Percentiles rank a stretch among this genome's conserved stretches.
These are phyloP conservation scores for Drosophila ambigua DNA, from an alignment of 1,140 invertebrate genomes.

Conservation along the genomic window DNA sequence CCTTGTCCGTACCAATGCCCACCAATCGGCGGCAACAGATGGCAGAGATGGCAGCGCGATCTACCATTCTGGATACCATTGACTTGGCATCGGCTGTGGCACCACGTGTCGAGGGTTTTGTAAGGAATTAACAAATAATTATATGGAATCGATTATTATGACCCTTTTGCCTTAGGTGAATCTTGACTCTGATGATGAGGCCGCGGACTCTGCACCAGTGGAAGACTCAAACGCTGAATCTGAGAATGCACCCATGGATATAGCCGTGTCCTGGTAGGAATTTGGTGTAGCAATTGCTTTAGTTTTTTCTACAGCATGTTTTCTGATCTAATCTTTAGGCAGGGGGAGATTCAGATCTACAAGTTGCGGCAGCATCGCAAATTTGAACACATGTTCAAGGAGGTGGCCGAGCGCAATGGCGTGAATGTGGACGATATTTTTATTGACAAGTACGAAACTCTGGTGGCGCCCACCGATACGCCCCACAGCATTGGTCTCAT, in stretches of 20 bases:
- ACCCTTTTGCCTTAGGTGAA: conserved; percentile 34
- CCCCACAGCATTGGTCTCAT: conserved; percentile 58
- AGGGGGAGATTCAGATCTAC: conserved; percentile 64
- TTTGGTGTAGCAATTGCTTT: too few relatives aligned
- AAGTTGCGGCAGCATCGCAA: conserved; percentile 67
- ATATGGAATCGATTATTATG: neutral
- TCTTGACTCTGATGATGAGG: conserved; percentile 68
- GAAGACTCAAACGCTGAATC: conserved; percentile 22
- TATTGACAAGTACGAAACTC: conserved; percentile 54
- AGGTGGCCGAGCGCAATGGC: conserved; percentile 64
- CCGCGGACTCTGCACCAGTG: neutral
- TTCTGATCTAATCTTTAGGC: conserved; percentile 25
- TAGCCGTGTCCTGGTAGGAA: conserved; percentile 61
- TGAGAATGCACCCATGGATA: conserved; percentile 62
- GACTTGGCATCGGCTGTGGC: conserved; percentile 67
- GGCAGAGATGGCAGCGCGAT: conserved; percentile 57
- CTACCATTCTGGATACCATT: conserved; percentile 49
- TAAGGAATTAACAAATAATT: conserved; percentile 21
- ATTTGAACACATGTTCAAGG: conserved; percentile 64
- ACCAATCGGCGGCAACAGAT: conserved; percentile 15
- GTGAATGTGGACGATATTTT: conserved; percentile 45
- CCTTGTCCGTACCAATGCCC: neutral
- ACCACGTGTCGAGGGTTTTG: conserved; percentile 64
- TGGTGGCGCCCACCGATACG: conserved; percentile 54
- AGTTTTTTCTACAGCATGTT: neutral